Evolutionary conservation across 2,113 vertebrate species (phyloP).

Genomic region (Condylura cristata): DNA sequence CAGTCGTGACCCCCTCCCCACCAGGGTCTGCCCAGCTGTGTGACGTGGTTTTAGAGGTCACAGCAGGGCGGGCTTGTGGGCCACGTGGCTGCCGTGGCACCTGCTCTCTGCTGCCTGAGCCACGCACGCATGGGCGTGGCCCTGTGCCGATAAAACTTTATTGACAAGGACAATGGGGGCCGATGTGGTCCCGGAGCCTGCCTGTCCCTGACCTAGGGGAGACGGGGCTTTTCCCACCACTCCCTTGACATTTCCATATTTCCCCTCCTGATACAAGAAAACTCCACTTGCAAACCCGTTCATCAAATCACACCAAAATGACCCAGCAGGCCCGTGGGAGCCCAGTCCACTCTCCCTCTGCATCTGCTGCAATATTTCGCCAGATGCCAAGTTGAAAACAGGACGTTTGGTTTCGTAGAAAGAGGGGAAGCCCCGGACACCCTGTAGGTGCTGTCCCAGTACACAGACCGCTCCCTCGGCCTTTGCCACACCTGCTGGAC

Average conservation of each 20-base stretch:
- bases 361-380: background rate
- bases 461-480: background rate
- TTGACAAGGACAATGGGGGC: background rate
- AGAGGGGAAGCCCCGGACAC: no score
- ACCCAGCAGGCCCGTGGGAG: no score
- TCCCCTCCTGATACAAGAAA: background rate
- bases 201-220: background rate
- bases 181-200: background rate
- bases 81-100: fast-evolving
- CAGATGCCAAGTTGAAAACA: background rate
- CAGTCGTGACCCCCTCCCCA: background rate
- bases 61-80: background rate
- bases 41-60: background rate
- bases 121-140: fast-evolving
- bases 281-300: background rate
- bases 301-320: background rate
- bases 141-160: background rate
- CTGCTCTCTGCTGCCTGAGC: fast-evolving
- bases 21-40: background rate
- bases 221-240: background rate
- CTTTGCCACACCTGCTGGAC: background rate
- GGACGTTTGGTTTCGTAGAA: background rate
- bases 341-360: background rate
- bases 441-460: background rate
- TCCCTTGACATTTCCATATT: background rate